Evolutionary conservation across 2,797 vertebrate species (phyloP), one percentile per base, ranked within the genome.

Genomic region (Tarsius wallacei): DNA sequence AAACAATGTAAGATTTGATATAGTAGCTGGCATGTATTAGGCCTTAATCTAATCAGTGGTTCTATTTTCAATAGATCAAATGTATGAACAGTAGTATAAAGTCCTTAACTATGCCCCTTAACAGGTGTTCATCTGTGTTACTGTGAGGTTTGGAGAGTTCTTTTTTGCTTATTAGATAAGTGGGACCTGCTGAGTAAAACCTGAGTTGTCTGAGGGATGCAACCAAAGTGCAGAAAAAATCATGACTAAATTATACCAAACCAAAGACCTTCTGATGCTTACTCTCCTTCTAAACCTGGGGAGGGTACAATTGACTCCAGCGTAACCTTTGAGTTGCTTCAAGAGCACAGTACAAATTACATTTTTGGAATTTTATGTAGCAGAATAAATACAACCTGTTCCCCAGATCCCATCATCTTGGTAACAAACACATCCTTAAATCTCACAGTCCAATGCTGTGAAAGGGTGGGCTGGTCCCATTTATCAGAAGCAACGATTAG

Each of bases 1-100:
- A 93, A 82, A 87, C 47, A 74, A 31, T 13, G n/a, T 64, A 93
- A 95, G 8, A 61, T 16, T 74, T 91, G 83, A 66, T n/a, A 47
- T 1, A 76, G 71, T 51, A 13, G 3, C 42, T 70, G 22, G 13
- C n/a, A 36, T 42, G 22, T 2, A 77, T 36, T 26, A 95, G 36
- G 9, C 49, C 68, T 74, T 91, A 28, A 82, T 63, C 8, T 49
- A 73, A 68, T 3, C 31, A 36, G 90, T 84, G 31, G 5, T 87
- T 55, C 64, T 84, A 17, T 31, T 71, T 96, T 83, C 76, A 42
- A 5, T 42, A 42, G 42, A 42, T 94, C 87, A 63, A 10, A 4
- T 70, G 14, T 15, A 49, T 14, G 2, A 85, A 42, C 26, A 31
- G 26, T 68, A 78, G 1, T 26, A 57, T 10, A 11, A 82, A 82